These are phyloP conservation scores for Acropternis orthonyx DNA, from an alignment of 2,797 vertebrate species.

Conservation along the genomic window DNA sequence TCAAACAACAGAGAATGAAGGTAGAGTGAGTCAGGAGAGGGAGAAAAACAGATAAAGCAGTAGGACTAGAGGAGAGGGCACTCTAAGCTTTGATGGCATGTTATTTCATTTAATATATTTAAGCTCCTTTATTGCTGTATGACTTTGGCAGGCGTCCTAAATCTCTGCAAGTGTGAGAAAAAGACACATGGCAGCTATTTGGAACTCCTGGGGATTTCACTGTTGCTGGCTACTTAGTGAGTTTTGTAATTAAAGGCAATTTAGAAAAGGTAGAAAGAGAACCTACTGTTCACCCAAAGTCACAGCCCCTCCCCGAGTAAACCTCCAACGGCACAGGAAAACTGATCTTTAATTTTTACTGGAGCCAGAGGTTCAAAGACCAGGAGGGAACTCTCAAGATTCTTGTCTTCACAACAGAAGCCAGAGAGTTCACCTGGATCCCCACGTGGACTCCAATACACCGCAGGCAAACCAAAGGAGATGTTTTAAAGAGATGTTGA, in stretches of 20 bases:
- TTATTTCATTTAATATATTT: constrained; percentile 13
- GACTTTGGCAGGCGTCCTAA: not conserved
- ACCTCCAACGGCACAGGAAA: not conserved
- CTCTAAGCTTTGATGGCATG: not conserved
- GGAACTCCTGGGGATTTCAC: constrained; percentile 15
- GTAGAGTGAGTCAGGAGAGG: not conserved
- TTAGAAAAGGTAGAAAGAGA: constrained; percentile 44
- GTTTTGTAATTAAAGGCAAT: constrained; percentile 41
- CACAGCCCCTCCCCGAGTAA: not conserved
- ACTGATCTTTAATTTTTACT: not conserved
- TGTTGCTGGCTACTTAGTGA: not conserved
- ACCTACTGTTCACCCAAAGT: not conserved
- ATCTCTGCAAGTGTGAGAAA: constrained; percentile 42
- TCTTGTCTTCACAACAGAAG: not conserved
- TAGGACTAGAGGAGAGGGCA: not conserved
- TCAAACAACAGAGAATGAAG: not conserved
- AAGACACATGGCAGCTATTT: constrained; percentile 34
- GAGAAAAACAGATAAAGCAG: not conserved
- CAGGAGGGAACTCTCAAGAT: not conserved
- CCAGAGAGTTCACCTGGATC: not conserved
- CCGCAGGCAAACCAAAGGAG: not conserved
- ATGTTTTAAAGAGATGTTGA: not conserved
- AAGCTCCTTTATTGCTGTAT: constrained; percentile 10
- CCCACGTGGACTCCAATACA: fast-evolving
- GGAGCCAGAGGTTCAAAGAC: not conserved